Conservation (phyloP, 2,888 invertebrate genomes). For the Oxystoma pomonae region DNA sequence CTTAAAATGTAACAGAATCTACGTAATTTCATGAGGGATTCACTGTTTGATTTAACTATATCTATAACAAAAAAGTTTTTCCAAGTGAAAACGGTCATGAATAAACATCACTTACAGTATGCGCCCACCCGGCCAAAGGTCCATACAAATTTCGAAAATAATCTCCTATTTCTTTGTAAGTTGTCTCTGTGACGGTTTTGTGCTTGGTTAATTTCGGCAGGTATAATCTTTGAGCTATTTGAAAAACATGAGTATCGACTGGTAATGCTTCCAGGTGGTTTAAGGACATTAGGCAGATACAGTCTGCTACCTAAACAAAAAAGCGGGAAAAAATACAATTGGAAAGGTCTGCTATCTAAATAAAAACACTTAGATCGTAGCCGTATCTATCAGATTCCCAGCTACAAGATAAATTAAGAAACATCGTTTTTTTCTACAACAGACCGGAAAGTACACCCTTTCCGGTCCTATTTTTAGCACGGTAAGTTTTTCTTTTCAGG, state of each 20-base stretch:
- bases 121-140: conserved; percentile 90
- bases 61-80: too few species aligned
- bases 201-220: conserved; percentile 68
- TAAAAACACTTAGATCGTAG: too few species aligned
- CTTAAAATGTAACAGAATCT: too few species aligned
- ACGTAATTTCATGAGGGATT: too few species aligned
- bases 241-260: conserved; percentile 94
- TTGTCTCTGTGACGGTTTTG: conserved; percentile 76
- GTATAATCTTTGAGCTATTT: conserved; percentile 80
- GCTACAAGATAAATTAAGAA: too few species aligned
- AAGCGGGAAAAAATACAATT: conserved; percentile 1
- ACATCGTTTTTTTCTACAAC: too few species aligned
- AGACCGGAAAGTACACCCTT: too few species aligned
- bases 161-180: conserved; percentile 82
- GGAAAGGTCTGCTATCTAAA: too few species aligned
- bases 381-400: too few species aligned
- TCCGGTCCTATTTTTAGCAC: too few species aligned
- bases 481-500: too few species aligned
- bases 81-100: too few species aligned
- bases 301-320: conserved; percentile 84
- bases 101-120: conserved; percentile 63
- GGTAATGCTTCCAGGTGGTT: conserved; percentile 86
- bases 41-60: conserved; percentile 7
- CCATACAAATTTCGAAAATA: conserved; percentile 80
- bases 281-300: conserved; percentile 94